These are phyloP conservation scores for Drosophila prolongata DNA, from an alignment of 2,888 invertebrate genomes.

Conservation along the genomic window DNA sequence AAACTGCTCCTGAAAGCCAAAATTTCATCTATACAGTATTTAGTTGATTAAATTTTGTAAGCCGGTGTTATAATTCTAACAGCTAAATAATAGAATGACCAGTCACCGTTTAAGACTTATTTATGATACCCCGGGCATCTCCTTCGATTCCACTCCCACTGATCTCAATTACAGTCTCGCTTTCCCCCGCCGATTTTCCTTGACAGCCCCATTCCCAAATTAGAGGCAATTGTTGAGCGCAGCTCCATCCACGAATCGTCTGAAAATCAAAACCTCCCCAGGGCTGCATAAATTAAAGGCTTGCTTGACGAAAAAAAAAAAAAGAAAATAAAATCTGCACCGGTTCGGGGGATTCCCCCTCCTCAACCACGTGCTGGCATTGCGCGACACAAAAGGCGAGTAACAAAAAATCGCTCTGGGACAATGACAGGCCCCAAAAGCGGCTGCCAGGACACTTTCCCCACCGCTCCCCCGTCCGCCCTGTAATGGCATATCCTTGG, in stretches of 20 bases:
- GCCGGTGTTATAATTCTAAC: too few relatives aligned
- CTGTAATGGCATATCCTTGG: conserved; percentile 72
- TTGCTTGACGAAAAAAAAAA: conserved; percentile 55
- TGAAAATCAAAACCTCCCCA: conserved; percentile 78
- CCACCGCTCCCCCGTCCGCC: conserved; percentile 13
- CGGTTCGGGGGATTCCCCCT: conserved; percentile 19
- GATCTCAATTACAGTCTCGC: conserved; percentile 36
- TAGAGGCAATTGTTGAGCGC: conserved; percentile 51
- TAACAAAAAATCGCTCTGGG: conserved; percentile 77
- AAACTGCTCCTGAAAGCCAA: too few relatives aligned
- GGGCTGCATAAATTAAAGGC: conserved; percentile 82
- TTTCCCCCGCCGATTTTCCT: conserved; percentile 1
- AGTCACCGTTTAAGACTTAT: neutral
- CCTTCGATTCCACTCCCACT: conserved; percentile 15
- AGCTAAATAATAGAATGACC: too few relatives aligned
- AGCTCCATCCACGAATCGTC: conserved; percentile 46
- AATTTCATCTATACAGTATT: too few relatives aligned
- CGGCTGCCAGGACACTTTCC: conserved; percentile 66
- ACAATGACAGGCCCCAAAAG: conserved; percentile 66
- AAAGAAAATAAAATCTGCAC: conserved; percentile 39
- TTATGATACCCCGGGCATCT: conserved; percentile 12
- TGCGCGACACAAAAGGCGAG: conserved; percentile 34
- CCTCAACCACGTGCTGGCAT: conserved; percentile 29
- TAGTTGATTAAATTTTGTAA: too few relatives aligned
- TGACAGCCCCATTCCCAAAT: conserved; percentile 43